Percentiles rank a stretch among this genome's conserved stretches.
phyloP scores from a whole-genome alignment of 92 coral and sea anemone species.

The Epizoanthus fatuus region DNA sequence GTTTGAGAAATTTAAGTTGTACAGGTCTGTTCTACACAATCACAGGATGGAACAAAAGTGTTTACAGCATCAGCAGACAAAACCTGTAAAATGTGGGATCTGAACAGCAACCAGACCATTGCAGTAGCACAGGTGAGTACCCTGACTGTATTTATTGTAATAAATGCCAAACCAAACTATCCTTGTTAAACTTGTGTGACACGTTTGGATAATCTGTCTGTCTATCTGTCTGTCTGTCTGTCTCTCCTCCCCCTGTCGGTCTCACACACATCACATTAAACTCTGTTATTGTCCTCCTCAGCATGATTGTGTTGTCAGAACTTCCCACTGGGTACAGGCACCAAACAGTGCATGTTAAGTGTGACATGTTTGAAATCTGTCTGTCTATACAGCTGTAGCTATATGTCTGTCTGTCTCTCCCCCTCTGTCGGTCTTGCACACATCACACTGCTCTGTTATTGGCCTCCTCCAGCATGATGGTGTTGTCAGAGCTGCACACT shows the following conservation, averaged over 20 bases:
- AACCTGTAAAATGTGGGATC: constrained; percentile 98
- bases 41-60: constrained; percentile 97
- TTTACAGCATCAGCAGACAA: constrained; percentile 97
- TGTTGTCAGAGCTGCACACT: constrained; percentile 47
- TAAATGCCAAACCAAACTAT: too few relatives aligned
- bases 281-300: neutral
- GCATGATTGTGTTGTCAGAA: neutral
- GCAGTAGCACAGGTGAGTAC: constrained; percentile 95
- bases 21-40: neutral
- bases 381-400: too few relatives aligned
- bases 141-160: too few relatives aligned
- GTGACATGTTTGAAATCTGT: too few relatives aligned
- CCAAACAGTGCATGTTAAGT: constrained; percentile 86
- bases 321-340: constrained; percentile 89
- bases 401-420: neutral
- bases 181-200: too few relatives aligned
- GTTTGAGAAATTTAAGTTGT: neutral
- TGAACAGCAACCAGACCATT: constrained; percentile 90
- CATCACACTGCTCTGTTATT: neutral
- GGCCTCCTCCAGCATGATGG: neutral
- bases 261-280: too few relatives aligned
- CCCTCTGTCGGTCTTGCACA: neutral
- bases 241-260: too few relatives aligned
- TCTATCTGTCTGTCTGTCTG: too few relatives aligned
- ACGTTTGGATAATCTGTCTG: too few relatives aligned